Conservation (phyloP, 2,113 vertebrate genomes). For the Lethenteron reissneri region DNA sequence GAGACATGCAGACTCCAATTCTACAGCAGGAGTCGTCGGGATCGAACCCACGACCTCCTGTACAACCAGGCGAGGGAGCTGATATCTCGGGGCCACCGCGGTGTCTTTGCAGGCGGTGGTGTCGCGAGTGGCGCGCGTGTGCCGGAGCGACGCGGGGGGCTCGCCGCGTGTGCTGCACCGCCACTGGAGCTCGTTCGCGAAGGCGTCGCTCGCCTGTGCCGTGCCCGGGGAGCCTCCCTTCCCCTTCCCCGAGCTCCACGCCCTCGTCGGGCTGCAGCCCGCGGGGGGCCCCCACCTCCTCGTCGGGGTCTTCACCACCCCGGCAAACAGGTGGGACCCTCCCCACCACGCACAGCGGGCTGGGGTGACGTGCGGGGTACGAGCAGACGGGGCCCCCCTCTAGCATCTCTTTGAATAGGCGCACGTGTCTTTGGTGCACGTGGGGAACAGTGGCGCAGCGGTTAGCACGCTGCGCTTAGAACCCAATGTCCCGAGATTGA, state of each 20-base stretch:
- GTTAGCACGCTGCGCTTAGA: too few relatives aligned
- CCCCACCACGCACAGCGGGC: too few relatives aligned
- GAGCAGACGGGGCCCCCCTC: too few relatives aligned
- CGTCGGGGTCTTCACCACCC: conserved; percentile 68
- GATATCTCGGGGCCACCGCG: not conserved
- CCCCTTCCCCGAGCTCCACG: conserved; percentile 78
- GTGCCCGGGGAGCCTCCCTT: conserved; percentile 52
- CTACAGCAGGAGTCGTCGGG: too few relatives aligned
- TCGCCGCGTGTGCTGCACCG: conserved; percentile 67
- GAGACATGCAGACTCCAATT: too few relatives aligned
- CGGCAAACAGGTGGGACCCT: conserved; percentile 55
- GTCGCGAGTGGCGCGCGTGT: conserved; percentile 67
- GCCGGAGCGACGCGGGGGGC: conserved; percentile 71
- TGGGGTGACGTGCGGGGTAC: too few relatives aligned
- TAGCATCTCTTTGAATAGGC: too few relatives aligned
- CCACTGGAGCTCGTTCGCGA: conserved; percentile 88
- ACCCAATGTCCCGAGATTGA: too few relatives aligned
- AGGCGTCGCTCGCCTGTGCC: conserved; percentile 67
- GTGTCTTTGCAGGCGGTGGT: conserved; percentile 39
- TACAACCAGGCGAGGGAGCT: too few relatives aligned
- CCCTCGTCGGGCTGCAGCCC: conserved; percentile 34
- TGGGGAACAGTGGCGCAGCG: too few relatives aligned
- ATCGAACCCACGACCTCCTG: too few relatives aligned
- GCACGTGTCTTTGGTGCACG: too few relatives aligned
- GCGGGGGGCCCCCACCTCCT: conserved; percentile 44